These are phyloP conservation scores for Sicus ferrugineus DNA, from an alignment of 2,888 invertebrate species.

Conservation along the genomic window DNA sequence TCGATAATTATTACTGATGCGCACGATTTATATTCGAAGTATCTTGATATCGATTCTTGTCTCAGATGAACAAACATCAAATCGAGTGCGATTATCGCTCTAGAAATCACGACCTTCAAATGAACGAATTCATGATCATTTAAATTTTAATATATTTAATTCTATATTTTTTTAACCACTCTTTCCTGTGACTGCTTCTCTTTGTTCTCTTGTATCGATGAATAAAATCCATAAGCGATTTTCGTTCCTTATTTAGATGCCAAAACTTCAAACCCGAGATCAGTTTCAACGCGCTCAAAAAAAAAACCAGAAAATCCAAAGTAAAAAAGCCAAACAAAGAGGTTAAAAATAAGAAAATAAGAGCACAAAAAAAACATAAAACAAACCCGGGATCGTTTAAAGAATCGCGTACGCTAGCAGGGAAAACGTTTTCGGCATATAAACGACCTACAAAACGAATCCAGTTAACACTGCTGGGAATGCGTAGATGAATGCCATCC, in stretches of 20 bases:
- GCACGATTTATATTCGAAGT: neutral
- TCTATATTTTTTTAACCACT: no score
- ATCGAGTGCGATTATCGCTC: neutral
- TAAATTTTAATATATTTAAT: neutral
- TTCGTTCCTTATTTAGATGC: neutral
- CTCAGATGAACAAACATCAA: no score
- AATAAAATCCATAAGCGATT: neutral
- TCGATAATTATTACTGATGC: neutral
- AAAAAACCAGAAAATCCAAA: neutral
- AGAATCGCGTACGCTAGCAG: neutral
- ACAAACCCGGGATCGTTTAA: neutral
- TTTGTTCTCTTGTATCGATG: neutral
- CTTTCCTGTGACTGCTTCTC: no score
- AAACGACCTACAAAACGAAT: slow-evolving; percentile 10
- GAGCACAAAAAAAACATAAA: neutral
- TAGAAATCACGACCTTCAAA: neutral
- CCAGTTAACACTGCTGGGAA: neutral
- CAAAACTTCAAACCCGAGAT: neutral
- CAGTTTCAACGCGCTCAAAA: neutral
- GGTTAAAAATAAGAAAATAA: neutral
- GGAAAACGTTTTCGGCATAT: neutral
- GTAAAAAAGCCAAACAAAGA: neutral
- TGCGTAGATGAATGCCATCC: neutral
- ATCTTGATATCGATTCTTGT: no score
- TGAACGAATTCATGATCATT: neutral